Base-by-base conservation (phyloP, 2,797 vertebrate species). In the Phataginus tricuspis region DNA sequence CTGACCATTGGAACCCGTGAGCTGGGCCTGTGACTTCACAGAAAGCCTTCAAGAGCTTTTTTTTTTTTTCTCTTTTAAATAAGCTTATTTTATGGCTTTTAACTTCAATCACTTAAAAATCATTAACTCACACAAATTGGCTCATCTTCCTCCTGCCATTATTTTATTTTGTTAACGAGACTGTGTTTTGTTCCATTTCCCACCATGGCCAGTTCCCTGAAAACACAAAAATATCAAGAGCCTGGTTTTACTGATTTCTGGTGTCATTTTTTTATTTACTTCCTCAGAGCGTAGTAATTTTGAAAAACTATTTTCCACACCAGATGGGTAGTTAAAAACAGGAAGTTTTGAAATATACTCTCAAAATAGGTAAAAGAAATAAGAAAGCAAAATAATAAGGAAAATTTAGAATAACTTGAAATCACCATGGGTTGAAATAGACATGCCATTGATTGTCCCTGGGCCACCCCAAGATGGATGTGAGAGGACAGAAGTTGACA, bases 81-180 rank as follows among this genome's bases (percentile, higher is more conserved):
- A 85, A 39, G 16, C 19, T 18, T 71, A 53, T 45, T 55, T 72
- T 55, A 71, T 72, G 72, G n/a, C 45, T 85, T 95, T 84, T 72
- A 57, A 79, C 27, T 80, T 79, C 11, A 14, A 80, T 86, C 49
- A 75, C 68, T 89, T 74, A 89, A 94, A 94, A 79, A 45, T 63
- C 55, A 68, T 64, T 94, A 90, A 53, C 31, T 80, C 51, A 95
- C n/a, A 53, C n/a, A 92, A 75, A 69, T 82, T 27, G 77, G n/a
- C 21, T 71, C 49, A 63, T 31, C 39, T 57, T 87, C 25, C 55
- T 57, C 29, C 29, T 61, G 66, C 7, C 34, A 31, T 61, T 57
- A 45, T 45, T 79, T 57, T 27, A 63, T 84, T 79, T 85, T 34
- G 74, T 51, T 89, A 49, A 74, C 27, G 63, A 74, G 13, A 55